Evolutionary conservation across 2,113 vertebrate species (phyloP).

Genomic region (Emydocephalus ijimae): DNA sequence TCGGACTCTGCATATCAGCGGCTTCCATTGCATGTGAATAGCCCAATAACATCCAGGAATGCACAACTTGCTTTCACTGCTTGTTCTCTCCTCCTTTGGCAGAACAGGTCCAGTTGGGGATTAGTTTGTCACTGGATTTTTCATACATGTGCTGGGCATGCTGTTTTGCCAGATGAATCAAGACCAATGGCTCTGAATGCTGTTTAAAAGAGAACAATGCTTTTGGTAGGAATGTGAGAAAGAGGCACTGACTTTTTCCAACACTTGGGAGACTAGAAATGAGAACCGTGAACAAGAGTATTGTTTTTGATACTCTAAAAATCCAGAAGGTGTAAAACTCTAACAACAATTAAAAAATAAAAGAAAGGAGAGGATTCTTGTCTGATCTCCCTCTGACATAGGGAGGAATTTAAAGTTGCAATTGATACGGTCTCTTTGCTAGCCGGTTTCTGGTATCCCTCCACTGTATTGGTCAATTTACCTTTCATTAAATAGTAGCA

Average conservation of each 20-base stretch:
- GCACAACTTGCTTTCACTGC: neutral
- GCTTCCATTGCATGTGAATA: conserved; percentile 9
- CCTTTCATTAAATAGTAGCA: neutral
- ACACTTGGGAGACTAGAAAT: neutral
- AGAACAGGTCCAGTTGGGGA: neutral
- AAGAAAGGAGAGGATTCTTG: too few species aligned
- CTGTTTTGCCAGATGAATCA: neutral
- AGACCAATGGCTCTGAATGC: neutral
- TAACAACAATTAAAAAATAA: neutral
- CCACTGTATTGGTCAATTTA: neutral
- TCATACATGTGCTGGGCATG: neutral
- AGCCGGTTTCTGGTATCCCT: neutral
- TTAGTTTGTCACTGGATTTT: neutral
- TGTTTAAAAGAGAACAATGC: neutral
- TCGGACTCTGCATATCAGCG: conserved; percentile 6
- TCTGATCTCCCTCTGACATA: neutral
- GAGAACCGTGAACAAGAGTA: neutral
- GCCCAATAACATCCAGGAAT: neutral
- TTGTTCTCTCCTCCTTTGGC: neutral
- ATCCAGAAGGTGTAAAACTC: too few species aligned
- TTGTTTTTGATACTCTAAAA: neutral
- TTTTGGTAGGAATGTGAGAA: neutral
- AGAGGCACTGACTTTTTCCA: neutral
- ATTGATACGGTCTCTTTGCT: neutral
- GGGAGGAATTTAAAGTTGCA: neutral